These are phyloP conservation scores for Bathynomus jamesi DNA, from an alignment of 1,140 invertebrate species.

Conservation along the genomic window DNA sequence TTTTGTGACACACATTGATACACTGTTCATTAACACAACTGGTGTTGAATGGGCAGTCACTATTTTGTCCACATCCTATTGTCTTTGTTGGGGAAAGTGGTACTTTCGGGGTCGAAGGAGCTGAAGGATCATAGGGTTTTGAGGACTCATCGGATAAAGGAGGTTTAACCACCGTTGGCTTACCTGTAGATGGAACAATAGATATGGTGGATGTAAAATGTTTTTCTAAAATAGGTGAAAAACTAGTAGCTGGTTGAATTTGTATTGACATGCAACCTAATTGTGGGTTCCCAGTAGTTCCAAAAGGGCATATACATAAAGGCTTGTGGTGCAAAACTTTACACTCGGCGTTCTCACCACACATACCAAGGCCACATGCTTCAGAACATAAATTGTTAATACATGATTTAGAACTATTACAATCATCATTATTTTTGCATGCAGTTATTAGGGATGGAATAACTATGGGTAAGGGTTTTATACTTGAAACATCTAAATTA, in stretches of 20 bases:
- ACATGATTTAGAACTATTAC: conserved; percentile 23
- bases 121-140: conserved; percentile 4
- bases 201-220: conserved; percentile 7
- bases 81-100: no score
- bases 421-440: conserved; percentile 50
- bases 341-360: conserved; percentile 69
- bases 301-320: conserved; percentile 66
- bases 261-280: conserved; percentile 15
- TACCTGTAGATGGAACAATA: conserved; percentile 25
- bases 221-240: conserved; percentile 12
- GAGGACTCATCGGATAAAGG: conserved; percentile 20
- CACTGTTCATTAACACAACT: conserved; percentile 26
- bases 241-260: conserved; percentile 11
- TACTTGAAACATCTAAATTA: conserved; percentile 45
- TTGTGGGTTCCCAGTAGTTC: conserved; percentile 58
- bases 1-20: conserved; percentile 32
- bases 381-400: conserved; percentile 52
- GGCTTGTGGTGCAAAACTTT: conserved; percentile 40
- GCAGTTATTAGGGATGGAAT: conserved; percentile 62
- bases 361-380: conserved; percentile 51
- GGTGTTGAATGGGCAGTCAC: conserved; percentile 51
- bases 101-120: conserved; percentile 60
- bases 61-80: conserved; percentile 56
- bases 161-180: conserved; percentile 12
- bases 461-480: conserved; percentile 67